Evolutionary conservation across 1,140 invertebrate species (phyloP), one percentile per base, ranked within the genome.

Genomic region (Ruditapes philippinarum): DNA sequence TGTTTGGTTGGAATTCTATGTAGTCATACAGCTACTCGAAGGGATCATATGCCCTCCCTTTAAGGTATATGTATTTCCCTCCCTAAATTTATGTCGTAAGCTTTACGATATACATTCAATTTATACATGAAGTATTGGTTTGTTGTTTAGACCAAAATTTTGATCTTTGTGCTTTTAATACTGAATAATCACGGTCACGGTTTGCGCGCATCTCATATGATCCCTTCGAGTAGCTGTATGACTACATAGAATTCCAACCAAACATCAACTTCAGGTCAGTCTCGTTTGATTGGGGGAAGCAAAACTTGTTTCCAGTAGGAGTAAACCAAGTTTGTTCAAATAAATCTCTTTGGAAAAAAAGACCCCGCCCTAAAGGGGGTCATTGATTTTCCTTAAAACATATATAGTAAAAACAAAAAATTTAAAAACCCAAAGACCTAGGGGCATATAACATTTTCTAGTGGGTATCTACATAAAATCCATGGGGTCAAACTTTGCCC

Each of bases 191-290:
- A 74, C 22, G 36, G 70, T 74, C 70, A 42, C 22, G 42, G 25
- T 74, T 74, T n/a, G 70, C 70, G n/a, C 33, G 42, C 70, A 74
- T 74, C 70, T 74, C 70, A 74, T 74, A 74, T 74, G 70, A 74
- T 25, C 70, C 38, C 70, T n/a, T 74, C 42, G 12, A 74, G 42
- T 40, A 42, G 42, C 25, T 42, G 36, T 74, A 74, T 74, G 70
- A 74, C 70, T 70, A 70, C 65, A 70, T 31, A 70, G 65, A 70
- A 70, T 70, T 31, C 5, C 65, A 70, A 70, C 65, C 65, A 70
- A 74, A 74, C 36, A 74, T 74, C 70, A 74, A 74, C 70, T 74
- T 74, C 70, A 40, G 70, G 60, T 65, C 19, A 74, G 70, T 74
- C 38, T 74, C 70, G 38, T 74, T 74, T 74, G 70, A 42, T 74